Percentiles rank a stretch among this genome's conserved stretches.
Conservation (phyloP, 2,888 invertebrate genomes). For the Ganaspis brasiliensis region DNA sequence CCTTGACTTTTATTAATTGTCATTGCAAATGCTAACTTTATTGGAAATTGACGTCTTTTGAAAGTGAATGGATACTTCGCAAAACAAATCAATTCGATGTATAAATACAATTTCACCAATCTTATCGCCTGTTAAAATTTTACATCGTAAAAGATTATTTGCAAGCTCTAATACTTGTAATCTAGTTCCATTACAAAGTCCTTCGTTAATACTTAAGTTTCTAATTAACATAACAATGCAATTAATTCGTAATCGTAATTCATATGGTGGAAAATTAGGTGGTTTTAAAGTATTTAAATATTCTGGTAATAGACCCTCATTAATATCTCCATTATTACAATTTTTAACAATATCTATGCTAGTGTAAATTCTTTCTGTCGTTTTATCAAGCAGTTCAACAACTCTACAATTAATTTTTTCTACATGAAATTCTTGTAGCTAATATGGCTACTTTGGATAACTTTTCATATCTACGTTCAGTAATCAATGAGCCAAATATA, state of each 20-base stretch:
- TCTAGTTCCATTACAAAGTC: too few relatives aligned
- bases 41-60: neutral
- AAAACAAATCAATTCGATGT: neutral
- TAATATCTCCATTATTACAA: constrained; percentile 43
- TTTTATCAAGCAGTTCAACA: too few relatives aligned
- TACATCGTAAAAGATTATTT: constrained; percentile 54
- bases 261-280: constrained; percentile 36
- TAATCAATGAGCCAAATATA: too few relatives aligned
- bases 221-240: constrained; percentile 49
- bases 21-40: too few relatives aligned
- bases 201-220: too few relatives aligned
- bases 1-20: too few relatives aligned
- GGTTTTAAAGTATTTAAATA: constrained; percentile 50
- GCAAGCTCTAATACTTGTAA: constrained; percentile 53
- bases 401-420: too few relatives aligned
- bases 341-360: too few relatives aligned
- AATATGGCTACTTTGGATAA: constrained; percentile 52
- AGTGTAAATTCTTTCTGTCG: too few relatives aligned
- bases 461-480: constrained; percentile 46
- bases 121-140: constrained; percentile 58
- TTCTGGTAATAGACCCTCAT: constrained; percentile 45
- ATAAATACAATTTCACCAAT: neutral
- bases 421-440: constrained; percentile 57
- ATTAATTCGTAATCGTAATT: too few relatives aligned
- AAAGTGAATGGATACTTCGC: constrained; percentile 4